Evolutionary conservation across 2,888 invertebrate genomes (phyloP), one percentile per base, ranked within the genome.

Genomic region (Cataglyphis cursor): DNA sequence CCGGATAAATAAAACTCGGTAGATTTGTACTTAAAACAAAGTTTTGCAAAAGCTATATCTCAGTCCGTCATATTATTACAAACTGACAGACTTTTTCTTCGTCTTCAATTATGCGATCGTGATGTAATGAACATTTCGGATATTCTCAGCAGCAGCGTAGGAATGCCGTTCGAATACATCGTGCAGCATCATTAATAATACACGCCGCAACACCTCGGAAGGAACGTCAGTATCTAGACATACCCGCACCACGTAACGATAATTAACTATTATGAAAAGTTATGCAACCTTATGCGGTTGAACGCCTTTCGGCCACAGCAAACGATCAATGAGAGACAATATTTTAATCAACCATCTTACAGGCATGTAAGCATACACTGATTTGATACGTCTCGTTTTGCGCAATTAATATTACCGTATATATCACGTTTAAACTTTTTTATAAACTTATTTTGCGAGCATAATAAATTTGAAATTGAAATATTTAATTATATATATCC

Each of bases 1-100:
- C 85, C 86, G 89, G 87, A 90, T 64, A 86, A 86, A 84, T 85
- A 85, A 83, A 88, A 81, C 74, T 51, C 35, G 57, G n/a, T 12
- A 66, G 81, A 85, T 89, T 80, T 64, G 66, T 81, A 70, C 81
- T 61, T 70, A 48, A 68, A 65, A 35, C 21, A 35, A 35, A 0
- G 44, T 38, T 38, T 38, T 38, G 31, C 24, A 57, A 76, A 81
- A 59, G 68, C 31, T 38, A 61, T 65, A n/a, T 54, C 44, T 51
- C 31, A 44, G 64, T 41, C 51, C 28, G 61, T 31, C 68, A 61
- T 83, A 83, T 88, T 85, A 86, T 86, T 76, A 76, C 31, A 1
- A 51, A 8, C 21, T 24, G 28, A n/a, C 78, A 61, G 65, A 87
- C 73, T 72, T 41, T 18, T 57, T 68, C 70, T 68, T n/a, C 51